phyloP scores from a whole-genome alignment of 2,797 vertebrate genomes.

The Okamejei kenojei region DNA sequence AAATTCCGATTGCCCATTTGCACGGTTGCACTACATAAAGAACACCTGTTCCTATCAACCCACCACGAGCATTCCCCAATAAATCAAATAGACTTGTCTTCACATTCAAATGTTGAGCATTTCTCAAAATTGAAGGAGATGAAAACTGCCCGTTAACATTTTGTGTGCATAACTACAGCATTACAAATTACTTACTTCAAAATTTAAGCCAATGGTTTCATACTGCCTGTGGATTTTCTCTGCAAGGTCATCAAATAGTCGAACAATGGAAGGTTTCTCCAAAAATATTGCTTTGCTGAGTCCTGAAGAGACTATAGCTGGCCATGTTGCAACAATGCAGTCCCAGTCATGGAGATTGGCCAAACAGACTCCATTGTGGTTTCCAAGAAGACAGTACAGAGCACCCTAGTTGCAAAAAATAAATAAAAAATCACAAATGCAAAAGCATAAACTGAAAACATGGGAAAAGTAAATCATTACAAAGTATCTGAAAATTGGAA shows the following conservation, averaged over 20 bases:
- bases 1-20: not conserved
- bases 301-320: slow-evolving; percentile 82
- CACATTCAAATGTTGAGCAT: not conserved
- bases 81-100: not conserved
- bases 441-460: not conserved
- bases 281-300: slow-evolving; percentile 91
- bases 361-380: slow-evolving; percentile 81
- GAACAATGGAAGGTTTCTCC: slow-evolving; percentile 92
- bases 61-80: not conserved
- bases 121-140: not conserved
- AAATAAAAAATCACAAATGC: not conserved
- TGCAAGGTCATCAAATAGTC: slow-evolving; percentile 92
- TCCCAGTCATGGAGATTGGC: slow-evolving; percentile 96
- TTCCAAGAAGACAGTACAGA: slow-evolving; percentile 93
- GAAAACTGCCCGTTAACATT: not conserved
- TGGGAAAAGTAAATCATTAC: not conserved
- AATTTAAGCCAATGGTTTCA: slow-evolving; percentile 88
- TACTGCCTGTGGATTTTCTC: slow-evolving; percentile 96
- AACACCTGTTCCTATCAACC: not conserved
- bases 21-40: not conserved
- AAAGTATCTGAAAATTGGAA: not conserved
- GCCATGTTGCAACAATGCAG: slow-evolving; percentile 87
- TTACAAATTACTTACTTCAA: slow-evolving; percentile 66
- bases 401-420: slow-evolving; percentile 67
- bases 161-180: not conserved